Conservation (phyloP, 2,113 vertebrate species). For the Crotalus tigris region DNA sequence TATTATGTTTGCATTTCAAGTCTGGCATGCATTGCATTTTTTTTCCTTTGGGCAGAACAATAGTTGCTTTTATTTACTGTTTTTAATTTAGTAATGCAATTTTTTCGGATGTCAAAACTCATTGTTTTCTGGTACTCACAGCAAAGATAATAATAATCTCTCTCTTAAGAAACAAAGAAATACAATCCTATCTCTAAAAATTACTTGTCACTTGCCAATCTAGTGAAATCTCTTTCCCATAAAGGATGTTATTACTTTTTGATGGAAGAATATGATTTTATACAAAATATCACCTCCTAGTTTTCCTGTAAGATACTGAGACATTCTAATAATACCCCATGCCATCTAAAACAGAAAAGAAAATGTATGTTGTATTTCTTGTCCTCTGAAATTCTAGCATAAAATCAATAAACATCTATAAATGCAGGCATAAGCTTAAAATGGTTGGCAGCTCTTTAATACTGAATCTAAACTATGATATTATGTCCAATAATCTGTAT, state of each 20-base stretch:
- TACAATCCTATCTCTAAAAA: background rate
- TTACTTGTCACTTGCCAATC: background rate
- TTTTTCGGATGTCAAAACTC: background rate
- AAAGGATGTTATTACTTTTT: background rate
- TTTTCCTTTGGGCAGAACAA: constrained; percentile 1
- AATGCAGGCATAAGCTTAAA: background rate
- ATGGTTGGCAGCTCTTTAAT: background rate
- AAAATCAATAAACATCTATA: constrained; percentile 7
- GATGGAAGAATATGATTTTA: background rate
- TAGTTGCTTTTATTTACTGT: background rate
- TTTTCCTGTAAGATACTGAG: background rate
- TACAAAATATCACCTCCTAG: background rate
- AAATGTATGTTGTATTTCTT: background rate
- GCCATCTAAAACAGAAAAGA: background rate
- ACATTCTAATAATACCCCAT: background rate
- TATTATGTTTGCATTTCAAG: background rate
- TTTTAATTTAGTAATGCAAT: constrained; percentile 8
- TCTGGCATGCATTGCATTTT: background rate
- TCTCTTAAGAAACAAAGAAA: background rate
- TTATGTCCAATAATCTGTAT: background rate
- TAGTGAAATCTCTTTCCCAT: background rate
- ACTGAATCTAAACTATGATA: background rate
- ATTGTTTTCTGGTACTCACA: background rate
- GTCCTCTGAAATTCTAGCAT: background rate
- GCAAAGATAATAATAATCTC: background rate